A percentile compares a stretch with the other conserved stretches of the same genome.
Conservation (phyloP, 2,888 invertebrate species). For the Aspidapion aeneum region DNA sequence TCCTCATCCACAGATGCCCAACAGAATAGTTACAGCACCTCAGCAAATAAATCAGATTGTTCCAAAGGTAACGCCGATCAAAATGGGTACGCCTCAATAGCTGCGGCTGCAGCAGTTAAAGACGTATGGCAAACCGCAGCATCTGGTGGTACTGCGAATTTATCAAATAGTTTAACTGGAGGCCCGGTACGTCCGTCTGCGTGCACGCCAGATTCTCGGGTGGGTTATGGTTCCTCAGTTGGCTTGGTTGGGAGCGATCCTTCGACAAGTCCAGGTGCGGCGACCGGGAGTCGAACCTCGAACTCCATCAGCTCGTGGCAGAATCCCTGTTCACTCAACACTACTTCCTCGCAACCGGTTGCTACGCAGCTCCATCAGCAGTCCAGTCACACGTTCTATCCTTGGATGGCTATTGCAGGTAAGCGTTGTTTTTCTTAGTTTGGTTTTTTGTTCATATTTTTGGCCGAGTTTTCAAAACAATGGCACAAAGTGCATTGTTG, state of each 20-base stretch:
- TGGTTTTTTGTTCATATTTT: too few species aligned
- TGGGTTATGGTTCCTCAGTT: slow-evolving; percentile 63
- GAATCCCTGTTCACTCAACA: slow-evolving; percentile 83
- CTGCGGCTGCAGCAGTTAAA: slow-evolving; percentile 61
- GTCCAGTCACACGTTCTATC: slow-evolving; percentile 92
- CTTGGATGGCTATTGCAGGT: slow-evolving; percentile 99
- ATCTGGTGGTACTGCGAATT: slow-evolving; percentile 63
- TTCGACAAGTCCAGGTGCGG: slow-evolving; percentile 69
- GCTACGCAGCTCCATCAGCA: slow-evolving; percentile 87
- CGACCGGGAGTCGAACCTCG: slow-evolving; percentile 52
- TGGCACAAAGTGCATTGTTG: too few species aligned
- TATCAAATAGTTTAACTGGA: slow-evolving; percentile 58
- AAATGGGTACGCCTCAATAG: slow-evolving; percentile 67
- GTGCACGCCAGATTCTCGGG: slow-evolving; percentile 84
- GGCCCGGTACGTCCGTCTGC: slow-evolving; percentile 75
- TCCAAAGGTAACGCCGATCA: slow-evolving; percentile 61
- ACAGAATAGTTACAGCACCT: slow-evolving; percentile 53
- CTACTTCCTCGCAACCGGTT: slow-evolving; percentile 71
- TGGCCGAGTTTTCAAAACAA: too few species aligned
- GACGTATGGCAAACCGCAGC: slow-evolving; percentile 66
- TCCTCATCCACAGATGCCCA: slow-evolving; percentile 61
- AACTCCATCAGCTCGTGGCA: slow-evolving; percentile 74
- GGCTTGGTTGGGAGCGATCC: slow-evolving; percentile 75
- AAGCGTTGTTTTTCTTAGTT: too few species aligned
- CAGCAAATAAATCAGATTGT: slow-evolving; percentile 70